A percentile compares a stretch with the other conserved stretches of the same genome.
phyloP scores from a whole-genome alignment of 1,140 invertebrate species.

The Drosophila kikkawai region DNA sequence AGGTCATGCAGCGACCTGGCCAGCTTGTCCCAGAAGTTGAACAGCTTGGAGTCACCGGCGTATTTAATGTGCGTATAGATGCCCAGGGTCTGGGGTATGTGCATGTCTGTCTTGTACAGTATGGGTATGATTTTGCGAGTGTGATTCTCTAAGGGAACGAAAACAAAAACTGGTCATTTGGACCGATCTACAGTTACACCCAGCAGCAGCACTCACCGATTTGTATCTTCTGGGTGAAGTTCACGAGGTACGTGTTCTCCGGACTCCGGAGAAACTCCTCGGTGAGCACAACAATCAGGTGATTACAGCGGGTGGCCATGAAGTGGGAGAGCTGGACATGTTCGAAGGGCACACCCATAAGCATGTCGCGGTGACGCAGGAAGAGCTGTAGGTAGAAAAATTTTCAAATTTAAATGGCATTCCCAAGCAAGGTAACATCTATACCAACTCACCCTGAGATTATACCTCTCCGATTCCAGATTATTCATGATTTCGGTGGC shows the following conservation, averaged over 20 bases:
- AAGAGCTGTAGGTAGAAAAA: slow-evolving; percentile 86
- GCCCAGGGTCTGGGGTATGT: slow-evolving; percentile 87
- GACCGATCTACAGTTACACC: not conserved
- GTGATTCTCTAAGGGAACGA: slow-evolving; percentile 57
- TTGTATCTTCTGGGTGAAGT: slow-evolving; percentile 90
- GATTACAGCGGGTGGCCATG: slow-evolving; percentile 90
- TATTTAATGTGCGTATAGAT: slow-evolving; percentile 87
- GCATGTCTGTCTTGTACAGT: slow-evolving; percentile 87
- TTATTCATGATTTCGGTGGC: slow-evolving; percentile 87
- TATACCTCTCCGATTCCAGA: slow-evolving; percentile 86
- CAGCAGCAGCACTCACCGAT: slow-evolving; percentile 85
- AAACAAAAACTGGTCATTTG: not conserved
- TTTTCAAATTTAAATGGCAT: not conserved
- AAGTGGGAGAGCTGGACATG: slow-evolving; percentile 90
- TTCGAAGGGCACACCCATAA: slow-evolving; percentile 88
- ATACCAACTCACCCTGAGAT: slow-evolving; percentile 86
- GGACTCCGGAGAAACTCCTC: slow-evolving; percentile 89
- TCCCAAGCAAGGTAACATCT: not conserved
- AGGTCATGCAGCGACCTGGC: slow-evolving; percentile 85
- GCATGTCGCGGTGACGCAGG: slow-evolving; percentile 89
- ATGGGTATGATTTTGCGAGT: slow-evolving; percentile 89
- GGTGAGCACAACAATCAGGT: slow-evolving; percentile 90
- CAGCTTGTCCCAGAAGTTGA: slow-evolving; percentile 88
- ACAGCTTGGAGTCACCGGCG: slow-evolving; percentile 85
- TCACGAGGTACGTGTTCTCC: slow-evolving; percentile 90